Percentiles rank a stretch among this genome's conserved stretches.
Evolutionary conservation across 2,797 vertebrate genomes (phyloP).

Genomic region (Mareca penelope): DNA sequence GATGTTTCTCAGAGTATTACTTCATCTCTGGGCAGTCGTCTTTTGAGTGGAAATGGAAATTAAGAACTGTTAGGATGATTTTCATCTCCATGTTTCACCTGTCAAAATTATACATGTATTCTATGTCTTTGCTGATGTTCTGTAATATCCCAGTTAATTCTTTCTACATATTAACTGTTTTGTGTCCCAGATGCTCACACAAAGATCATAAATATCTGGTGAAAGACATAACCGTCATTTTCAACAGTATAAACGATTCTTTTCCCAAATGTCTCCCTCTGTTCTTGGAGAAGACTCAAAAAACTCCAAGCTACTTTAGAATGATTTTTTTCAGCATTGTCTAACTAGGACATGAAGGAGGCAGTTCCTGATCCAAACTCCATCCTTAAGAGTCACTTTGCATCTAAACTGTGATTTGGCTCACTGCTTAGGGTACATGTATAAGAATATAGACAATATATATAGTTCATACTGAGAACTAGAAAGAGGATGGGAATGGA

Average conservation of each 20-base stretch:
- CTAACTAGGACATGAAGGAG: not conserved
- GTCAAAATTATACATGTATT: not conserved
- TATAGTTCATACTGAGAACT: not conserved
- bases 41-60: constrained; percentile 27
- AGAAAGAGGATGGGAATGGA: not conserved
- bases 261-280: not conserved
- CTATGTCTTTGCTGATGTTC: not conserved
- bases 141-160: not conserved
- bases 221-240: not conserved
- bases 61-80: constrained; percentile 21
- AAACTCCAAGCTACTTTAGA: not conserved
- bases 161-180: not conserved
- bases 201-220: not conserved
- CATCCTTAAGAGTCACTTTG: not conserved
- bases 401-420: not conserved
- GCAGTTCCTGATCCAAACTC: not conserved
- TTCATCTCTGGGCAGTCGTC: not conserved
- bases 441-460: not conserved
- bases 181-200: not conserved
- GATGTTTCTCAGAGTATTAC: not conserved
- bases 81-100: not conserved
- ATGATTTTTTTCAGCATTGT: not conserved
- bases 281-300: not conserved
- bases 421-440: not conserved
- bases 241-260: not conserved